phyloP scores from a whole-genome alignment of 1,140 invertebrate genomes.

The Pectinophora gossypiella region DNA sequence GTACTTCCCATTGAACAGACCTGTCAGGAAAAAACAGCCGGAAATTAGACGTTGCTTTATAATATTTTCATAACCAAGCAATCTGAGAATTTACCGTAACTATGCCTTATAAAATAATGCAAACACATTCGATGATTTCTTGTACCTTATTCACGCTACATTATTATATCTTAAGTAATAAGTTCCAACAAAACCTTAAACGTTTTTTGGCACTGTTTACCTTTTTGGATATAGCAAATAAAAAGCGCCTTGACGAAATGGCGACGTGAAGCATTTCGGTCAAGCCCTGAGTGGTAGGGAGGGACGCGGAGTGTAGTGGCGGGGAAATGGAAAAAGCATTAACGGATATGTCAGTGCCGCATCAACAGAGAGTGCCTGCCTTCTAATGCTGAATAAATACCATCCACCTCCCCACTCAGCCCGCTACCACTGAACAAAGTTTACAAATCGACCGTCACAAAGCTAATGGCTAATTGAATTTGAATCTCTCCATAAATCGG shows the following conservation, averaged over 20 bases:
- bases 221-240: slow-evolving; percentile 10
- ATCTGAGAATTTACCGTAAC: too few relatives aligned
- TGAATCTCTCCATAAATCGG: neutral
- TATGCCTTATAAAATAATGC: too few relatives aligned
- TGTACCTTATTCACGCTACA: too few relatives aligned
- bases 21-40: too few relatives aligned
- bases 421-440: slow-evolving; percentile 27
- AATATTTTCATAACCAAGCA: too few relatives aligned
- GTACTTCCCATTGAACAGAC: too few relatives aligned
- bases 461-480: slow-evolving; percentile 11
- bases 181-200: too few relatives aligned
- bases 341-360: slow-evolving; percentile 70
- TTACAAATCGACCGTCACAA: slow-evolving; percentile 15
- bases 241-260: slow-evolving; percentile 25
- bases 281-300: slow-evolving; percentile 40
- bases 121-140: too few relatives aligned
- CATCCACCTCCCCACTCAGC: slow-evolving; percentile 46
- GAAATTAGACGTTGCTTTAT: too few relatives aligned
- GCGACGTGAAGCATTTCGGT: slow-evolving; percentile 40
- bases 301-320: slow-evolving; percentile 37
- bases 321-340: slow-evolving; percentile 76
- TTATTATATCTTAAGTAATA: too few relatives aligned
- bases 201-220: too few relatives aligned
- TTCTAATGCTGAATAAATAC: slow-evolving; percentile 70
- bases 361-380: slow-evolving; percentile 67